Evolutionary conservation across 2,113 vertebrate genomes (phyloP).

Genomic region (Delphinapterus leucas): DNA sequence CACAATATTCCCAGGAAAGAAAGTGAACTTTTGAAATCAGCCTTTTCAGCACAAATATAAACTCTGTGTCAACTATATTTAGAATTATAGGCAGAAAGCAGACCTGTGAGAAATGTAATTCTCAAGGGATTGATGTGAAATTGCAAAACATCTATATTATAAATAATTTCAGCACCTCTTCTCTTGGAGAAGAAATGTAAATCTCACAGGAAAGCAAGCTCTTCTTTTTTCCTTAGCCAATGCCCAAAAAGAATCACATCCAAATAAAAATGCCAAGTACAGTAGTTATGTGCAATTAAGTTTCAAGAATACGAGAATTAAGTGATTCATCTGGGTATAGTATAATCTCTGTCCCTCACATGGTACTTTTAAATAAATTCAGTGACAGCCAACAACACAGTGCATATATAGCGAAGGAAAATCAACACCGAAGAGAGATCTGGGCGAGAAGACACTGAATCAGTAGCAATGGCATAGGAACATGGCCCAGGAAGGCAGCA

Average conservation of each 20-base stretch:
- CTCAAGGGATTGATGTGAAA: slow-evolving; percentile 9
- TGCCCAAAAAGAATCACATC: background rate
- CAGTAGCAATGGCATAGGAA: slow-evolving; percentile 30
- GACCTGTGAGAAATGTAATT: slow-evolving; percentile 26
- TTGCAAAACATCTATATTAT: background rate
- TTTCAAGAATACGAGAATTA: slow-evolving; percentile 34
- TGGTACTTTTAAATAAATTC: background rate
- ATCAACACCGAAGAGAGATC: background rate
- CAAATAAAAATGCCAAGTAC: slow-evolving; percentile 37
- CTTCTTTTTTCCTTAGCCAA: background rate
- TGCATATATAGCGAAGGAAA: background rate
- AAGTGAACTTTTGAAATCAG: slow-evolving; percentile 16
- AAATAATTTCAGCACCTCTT: slow-evolving; percentile 35
- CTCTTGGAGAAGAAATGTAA: slow-evolving; percentile 29
- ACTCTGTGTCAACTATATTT: background rate
- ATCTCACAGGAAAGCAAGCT: slow-evolving; percentile 1
- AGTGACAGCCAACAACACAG: background rate
- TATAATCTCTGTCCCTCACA: background rate
- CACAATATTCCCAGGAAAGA: background rate
- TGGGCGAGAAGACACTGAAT: background rate
- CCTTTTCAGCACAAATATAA: background rate
- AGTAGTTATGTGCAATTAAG: slow-evolving; percentile 11
- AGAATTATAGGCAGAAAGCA: slow-evolving; percentile 24
- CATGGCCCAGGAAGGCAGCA: background rate
- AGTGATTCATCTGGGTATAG: background rate